Evolutionary conservation across 2,113 vertebrate species (phyloP).

Genomic region (Gnathonemus longibarbis): DNA sequence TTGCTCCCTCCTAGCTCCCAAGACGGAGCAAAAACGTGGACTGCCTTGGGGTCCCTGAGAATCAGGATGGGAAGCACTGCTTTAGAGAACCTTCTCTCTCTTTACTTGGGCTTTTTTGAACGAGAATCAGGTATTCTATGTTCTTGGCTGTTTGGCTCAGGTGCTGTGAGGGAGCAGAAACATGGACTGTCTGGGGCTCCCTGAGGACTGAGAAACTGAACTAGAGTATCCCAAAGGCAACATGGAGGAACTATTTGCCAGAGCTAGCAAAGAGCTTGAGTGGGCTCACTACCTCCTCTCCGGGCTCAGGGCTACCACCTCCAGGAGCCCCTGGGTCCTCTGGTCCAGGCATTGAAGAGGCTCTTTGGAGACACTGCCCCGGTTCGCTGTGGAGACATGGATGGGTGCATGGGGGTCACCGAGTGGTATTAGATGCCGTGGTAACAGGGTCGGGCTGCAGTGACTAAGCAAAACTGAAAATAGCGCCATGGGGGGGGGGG

Average conservation of each 20-base stretch:
- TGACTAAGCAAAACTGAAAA: neutral
- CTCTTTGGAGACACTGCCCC: constrained; percentile 47
- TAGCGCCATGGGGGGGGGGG: neutral
- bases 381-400: constrained; percentile 41
- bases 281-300: constrained; percentile 68
- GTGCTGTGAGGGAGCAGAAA: neutral
- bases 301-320: constrained; percentile 65
- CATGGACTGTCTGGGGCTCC: neutral
- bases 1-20: neutral
- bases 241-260: neutral
- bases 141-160: neutral
- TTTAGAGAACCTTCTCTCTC: neutral
- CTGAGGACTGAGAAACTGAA: neutral
- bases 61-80: neutral
- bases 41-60: neutral
- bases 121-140: neutral
- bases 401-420: neutral
- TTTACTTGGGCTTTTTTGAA: neutral
- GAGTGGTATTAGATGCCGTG: neutral
- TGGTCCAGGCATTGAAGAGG: constrained; percentile 44
- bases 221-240: neutral
- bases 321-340: constrained; percentile 42
- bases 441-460: neutral
- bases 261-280: neutral
- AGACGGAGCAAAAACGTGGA: neutral